Evolutionary conservation across 2,113 vertebrate species (phyloP), one percentile per base, ranked within the genome.

Genomic region (Promerops cafer): DNA sequence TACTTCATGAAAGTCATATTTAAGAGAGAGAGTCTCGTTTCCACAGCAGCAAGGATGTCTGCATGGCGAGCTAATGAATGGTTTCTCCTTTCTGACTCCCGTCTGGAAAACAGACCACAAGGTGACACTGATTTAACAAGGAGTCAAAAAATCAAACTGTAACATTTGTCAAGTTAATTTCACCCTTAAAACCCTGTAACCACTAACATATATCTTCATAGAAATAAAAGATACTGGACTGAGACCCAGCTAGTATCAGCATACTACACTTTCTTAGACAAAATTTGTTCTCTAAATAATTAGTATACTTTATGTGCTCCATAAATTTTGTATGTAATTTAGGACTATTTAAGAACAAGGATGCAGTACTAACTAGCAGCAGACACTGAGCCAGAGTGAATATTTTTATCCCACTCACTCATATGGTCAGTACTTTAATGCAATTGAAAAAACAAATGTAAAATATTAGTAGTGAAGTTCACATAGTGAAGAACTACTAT

Each of bases 1-100:
- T 99, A 99, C 97, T 99, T 99, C 99, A 99, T 99, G 98, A 99
- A 99, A 88, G 99, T 99, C 99, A 99, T 99, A 95, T 99, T 99
- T 96, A 99, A 98, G 77, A 99, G 97, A 21, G 99, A 99, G 8
- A 99, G 98, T 35, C 99, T 98, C 0, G 99, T 99, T 97, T 99
- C 99, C 89, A 99, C 99, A 12, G 99, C 99, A 80, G 99, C 99
- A 54, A 99, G 98, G 94, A 99, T 99, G 86, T 99, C 99, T 49
- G 99, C 99, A 22, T 99, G 99, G 50, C 99, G 99, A 70, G 99
- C 99, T 96, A 99, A 96, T 2, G 99, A 99, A 91, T 99, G 99
- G 93, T 99, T 99, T 92, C 99, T 99, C 76, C 99, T 98, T 94
- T 99, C 99, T 0, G 99, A 99, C 89, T 99, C 99, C 45, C 99